phyloP scores from a whole-genome alignment of 2,888 invertebrate species.

The Encarsia formosa region DNA sequence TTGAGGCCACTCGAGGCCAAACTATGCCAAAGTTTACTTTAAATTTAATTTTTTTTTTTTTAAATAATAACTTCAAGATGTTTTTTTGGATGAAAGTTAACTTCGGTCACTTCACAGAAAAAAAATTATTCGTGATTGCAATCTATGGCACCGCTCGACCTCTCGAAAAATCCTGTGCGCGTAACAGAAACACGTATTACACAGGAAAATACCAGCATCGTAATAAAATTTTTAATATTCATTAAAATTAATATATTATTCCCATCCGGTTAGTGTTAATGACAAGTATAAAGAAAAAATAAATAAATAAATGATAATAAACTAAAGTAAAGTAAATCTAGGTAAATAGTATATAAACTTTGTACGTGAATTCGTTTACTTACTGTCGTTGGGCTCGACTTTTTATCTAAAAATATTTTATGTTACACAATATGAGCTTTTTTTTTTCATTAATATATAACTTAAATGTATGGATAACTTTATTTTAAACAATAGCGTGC shows the following conservation, averaged over 20 bases:
- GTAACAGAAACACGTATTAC: slow-evolving; percentile 30
- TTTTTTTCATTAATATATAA: slow-evolving; percentile 8
- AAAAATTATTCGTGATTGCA: no score
- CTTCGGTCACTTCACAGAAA: no score
- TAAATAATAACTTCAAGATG: no score
- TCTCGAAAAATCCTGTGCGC: slow-evolving; percentile 16
- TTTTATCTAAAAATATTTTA: slow-evolving; percentile 43
- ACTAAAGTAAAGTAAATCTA: slow-evolving; percentile 33
- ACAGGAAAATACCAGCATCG: slow-evolving; percentile 23
- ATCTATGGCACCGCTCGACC: slow-evolving; percentile 26
- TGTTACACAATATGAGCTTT: slow-evolving; percentile 39
- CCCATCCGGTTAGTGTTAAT: slow-evolving; percentile 37
- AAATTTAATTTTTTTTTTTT: no score
- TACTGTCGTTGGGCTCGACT: slow-evolving; percentile 49
- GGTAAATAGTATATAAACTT: slow-evolving; percentile 37
- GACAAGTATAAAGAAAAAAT: slow-evolving; percentile 31
- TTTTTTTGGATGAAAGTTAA: no score
- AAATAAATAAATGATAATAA: slow-evolving; percentile 29
- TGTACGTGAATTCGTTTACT: slow-evolving; percentile 47
- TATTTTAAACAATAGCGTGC: slow-evolving; percentile 20
- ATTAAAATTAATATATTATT: slow-evolving; percentile 16
- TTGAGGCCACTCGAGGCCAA: slow-evolving; percentile 15
- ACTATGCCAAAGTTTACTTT: slow-evolving; percentile 16
- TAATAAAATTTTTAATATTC: not conserved
- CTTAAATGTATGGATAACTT: slow-evolving; percentile 21